These are phyloP conservation scores for Ischnura elegans DNA, from an alignment of 2,888 invertebrate species.

Conservation along the genomic window DNA sequence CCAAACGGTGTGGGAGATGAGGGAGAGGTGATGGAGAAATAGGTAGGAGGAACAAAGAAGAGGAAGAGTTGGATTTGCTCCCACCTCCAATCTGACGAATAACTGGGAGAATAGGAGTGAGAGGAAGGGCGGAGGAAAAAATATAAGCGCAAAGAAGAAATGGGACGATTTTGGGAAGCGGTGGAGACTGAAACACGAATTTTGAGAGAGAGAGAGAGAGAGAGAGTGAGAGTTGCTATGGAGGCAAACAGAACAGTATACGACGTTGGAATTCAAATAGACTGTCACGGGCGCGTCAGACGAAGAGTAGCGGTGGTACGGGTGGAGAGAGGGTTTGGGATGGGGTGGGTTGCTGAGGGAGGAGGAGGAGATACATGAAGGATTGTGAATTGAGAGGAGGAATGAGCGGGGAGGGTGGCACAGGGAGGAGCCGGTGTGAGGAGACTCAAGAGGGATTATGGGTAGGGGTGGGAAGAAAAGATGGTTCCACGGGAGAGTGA, in stretches of 20 bases:
- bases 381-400: not conserved
- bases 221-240: constrained; percentile 65
- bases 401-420: not conserved
- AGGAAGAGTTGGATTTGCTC: constrained; percentile 28
- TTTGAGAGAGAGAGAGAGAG: no score
- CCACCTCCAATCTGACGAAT: constrained; percentile 62
- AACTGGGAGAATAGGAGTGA: constrained; percentile 55
- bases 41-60: not conserved
- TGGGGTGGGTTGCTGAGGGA: not conserved
- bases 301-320: not conserved
- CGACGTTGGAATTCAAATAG: constrained; percentile 66
- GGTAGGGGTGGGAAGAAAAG: no score
- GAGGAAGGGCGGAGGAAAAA: constrained; percentile 21
- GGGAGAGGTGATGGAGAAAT: not conserved
- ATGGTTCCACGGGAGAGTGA: no score
- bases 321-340: not conserved
- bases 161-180: constrained; percentile 58
- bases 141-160: no score
- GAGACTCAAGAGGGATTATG: no score
- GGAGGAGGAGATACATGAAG: not conserved
- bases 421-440: not conserved
- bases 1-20: no score
- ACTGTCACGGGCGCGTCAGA: constrained; percentile 62
- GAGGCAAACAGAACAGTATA: constrained; percentile 66
- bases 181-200: constrained; percentile 53